phyloP scores from a whole-genome alignment of 1,140 invertebrate genomes.

The Aphelenchoides besseyi region DNA sequence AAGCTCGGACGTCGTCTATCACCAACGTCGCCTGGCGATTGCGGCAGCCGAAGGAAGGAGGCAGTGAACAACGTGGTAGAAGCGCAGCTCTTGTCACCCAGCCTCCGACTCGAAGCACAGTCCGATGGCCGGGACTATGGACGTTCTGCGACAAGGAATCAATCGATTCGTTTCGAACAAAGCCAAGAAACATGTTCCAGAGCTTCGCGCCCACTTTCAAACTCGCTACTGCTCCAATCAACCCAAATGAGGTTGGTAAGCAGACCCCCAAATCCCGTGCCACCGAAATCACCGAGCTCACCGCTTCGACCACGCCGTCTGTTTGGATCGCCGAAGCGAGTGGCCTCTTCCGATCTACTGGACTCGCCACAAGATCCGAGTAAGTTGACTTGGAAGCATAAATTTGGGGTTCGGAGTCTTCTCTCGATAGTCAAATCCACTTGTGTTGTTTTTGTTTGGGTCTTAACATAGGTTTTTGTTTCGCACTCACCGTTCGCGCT shows the following conservation, averaged over 20 bases:
- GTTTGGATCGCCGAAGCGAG: neutral
- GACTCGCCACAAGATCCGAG: neutral
- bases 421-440: too few species aligned
- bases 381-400: constrained; percentile 1
- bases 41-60: neutral
- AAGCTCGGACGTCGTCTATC: neutral
- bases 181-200: neutral
- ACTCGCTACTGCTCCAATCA: neutral
- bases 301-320: neutral
- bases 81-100: neutral
- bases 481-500: neutral
- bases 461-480: neutral
- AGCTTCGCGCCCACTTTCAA: neutral
- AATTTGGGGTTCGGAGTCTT: too few species aligned
- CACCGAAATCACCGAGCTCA: neutral
- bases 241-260: too few species aligned
- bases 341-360: neutral
- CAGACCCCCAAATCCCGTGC: neutral
- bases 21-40: neutral
- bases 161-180: neutral
- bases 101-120: neutral
- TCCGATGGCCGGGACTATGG: neutral
- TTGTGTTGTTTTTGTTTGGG: neutral
- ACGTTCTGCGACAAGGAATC: neutral
- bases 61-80: neutral